Base-by-base conservation (phyloP, 2,888 invertebrate genomes). In the Spatulosminthurus flaviceps region DNA sequence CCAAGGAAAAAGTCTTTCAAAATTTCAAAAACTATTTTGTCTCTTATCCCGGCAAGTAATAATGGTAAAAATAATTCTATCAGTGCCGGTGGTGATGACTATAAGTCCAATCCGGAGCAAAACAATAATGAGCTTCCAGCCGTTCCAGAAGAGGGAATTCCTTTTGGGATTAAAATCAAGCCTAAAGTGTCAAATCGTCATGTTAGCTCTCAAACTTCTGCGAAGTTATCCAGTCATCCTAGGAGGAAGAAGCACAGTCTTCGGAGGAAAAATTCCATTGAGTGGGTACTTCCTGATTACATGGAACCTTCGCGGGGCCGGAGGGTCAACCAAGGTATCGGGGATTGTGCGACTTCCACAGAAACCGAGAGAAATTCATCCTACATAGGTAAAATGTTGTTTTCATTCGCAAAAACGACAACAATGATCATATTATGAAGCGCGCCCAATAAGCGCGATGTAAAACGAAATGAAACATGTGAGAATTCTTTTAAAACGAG, bases 121-220 rank as follows among this genome's bases (percentile, higher is more conserved):
- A 26, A 34, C 1, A 26, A 29, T 21, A 29, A 41, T 21, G 43
- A n/a, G n/a, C 43, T 13, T 24, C 22, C 43, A 21, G 21, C 1
- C 2, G 7, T 19, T 1, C 9, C 9, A 2, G 9, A 28, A 11
- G 64, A 60, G 9, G 16, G 41, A 4, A 22, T 24, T 24, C 21
- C n/a, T 22, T 2, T 29, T n/a, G 7, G 74, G 26, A 21, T 61
- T 1, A 34, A 26, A 60, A 34, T 22, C 41, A 34, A 74, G 60
- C 34, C 34, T 34, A 34, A 43, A 24, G 22, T 60, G n/a, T 61
- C 66, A 4, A 64, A 29, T 41, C n/a, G 66, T 21, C 51, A 73
- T 60, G 24, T n/a, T 16, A 66, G 75, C 41, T 75, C 75, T 16
- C 75, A 75, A 75, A 75, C 75, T 21, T 64, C 75, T 0, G 24